Evolutionary conservation across 2,113 vertebrate genomes (phyloP), one percentile per base, ranked within the genome.

Genomic region (Dromaius novaehollandiae): DNA sequence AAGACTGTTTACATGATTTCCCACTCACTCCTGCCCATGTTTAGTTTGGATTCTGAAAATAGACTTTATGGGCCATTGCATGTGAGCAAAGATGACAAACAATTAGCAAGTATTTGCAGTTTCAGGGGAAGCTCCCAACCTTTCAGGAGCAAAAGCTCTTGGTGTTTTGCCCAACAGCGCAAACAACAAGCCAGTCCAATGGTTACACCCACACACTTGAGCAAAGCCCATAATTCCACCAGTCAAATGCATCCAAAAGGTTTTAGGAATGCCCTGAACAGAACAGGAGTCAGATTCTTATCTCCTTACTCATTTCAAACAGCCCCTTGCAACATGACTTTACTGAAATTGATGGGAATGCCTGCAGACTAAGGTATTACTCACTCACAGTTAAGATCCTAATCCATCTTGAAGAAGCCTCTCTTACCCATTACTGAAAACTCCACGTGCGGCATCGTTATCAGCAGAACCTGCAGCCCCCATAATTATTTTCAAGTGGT

Each of bases 41-140:
- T 94, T 79, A 89, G 64, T 82, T 93, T 64, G 38, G 3, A 1
- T 40, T 86, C 87, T 88, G 85, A 90, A 94, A 97, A 95, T 51
- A 93, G 94, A 92, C 90, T 69, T 89, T 88, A 86, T 0, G 4
- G 70, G 50, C 68, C 3, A 0, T 38, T 3, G 2, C 13, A 9
- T 2, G 36, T 32, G 19, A 94, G 71, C 73, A 60, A 81, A 84
- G n/a, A 75, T 7, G 73, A 61, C 86, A 93, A 93, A 94, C 75
- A 83, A 76, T 42, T 26, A 9, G 18, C 66, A 91, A 25, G 32
- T 58, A 38, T 70, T 78, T 82, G 36, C 1, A 9, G 50, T 74
- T 63, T 81, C 82, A 50, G 36, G 24, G 80, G 70, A 90, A 75
- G 56, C 24, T 64, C 58, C 3, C 2, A 4, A n/a, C 46, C 53